Evolutionary conservation across 2,888 invertebrate genomes (phyloP).

Genomic region (Drosophila macrospina): DNA sequence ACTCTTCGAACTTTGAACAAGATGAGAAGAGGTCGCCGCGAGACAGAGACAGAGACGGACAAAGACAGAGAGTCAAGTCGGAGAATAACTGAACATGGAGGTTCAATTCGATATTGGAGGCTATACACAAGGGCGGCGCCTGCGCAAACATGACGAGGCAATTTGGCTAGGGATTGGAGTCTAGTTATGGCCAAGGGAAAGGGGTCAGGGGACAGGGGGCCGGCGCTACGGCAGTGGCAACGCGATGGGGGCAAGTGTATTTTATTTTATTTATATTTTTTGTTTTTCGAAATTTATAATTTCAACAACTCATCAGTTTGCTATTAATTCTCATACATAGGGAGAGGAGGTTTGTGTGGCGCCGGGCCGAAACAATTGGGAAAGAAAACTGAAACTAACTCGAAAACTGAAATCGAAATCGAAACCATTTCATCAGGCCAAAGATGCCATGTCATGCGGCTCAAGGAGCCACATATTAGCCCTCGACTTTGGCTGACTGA

Average conservation of each 20-base stretch:
- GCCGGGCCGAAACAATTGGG: constrained; percentile 43
- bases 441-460: constrained; percentile 55
- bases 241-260: constrained; percentile 15
- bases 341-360: constrained; percentile 50
- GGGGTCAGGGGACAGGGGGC: neutral
- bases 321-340: constrained; percentile 72
- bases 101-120: constrained; percentile 18
- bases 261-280: neutral
- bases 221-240: neutral
- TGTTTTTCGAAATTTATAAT: constrained; percentile 58
- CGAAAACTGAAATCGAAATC: constrained; percentile 47
- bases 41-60: no score
- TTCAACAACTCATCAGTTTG: constrained; percentile 81
- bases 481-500: constrained; percentile 34
- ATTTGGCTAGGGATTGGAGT: constrained; percentile 12
- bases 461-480: constrained; percentile 42
- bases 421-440: constrained; percentile 35
- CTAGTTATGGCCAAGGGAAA: neutral
- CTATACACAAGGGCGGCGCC: constrained; percentile 53
- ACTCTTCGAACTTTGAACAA: constrained; percentile 40
- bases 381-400: constrained; percentile 5
- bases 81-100: constrained; percentile 18
- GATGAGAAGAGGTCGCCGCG: constrained; percentile 40
- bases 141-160: constrained; percentile 62
- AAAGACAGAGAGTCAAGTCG: neutral